phyloP scores from a whole-genome alignment of 2,888 invertebrate species.

The Halictus ligatus region DNA sequence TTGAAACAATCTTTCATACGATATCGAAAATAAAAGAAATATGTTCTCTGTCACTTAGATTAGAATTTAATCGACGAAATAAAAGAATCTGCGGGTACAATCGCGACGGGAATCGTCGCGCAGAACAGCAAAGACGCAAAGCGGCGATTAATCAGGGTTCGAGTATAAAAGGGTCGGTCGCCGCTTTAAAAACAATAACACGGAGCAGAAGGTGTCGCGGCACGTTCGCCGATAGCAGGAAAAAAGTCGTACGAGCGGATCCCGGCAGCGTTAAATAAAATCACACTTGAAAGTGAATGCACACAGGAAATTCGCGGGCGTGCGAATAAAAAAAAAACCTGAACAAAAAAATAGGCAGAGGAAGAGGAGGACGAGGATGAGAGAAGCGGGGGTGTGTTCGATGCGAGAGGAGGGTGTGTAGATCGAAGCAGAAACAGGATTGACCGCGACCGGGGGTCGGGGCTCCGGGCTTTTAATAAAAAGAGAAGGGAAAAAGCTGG shows the following conservation, averaged over 20 bases:
- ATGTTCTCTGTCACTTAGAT: too few relatives aligned
- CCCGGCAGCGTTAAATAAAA: conserved; percentile 50
- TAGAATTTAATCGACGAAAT: neutral
- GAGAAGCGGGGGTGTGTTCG: conserved; percentile 52
- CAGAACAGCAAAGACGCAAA: neutral
- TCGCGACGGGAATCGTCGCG: neutral
- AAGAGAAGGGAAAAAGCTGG: conserved; percentile 10
- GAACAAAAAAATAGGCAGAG: neutral
- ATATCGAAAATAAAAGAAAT: neutral
- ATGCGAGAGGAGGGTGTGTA: conserved; percentile 60
- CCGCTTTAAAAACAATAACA: conserved; percentile 31
- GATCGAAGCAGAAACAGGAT: conserved; percentile 70
- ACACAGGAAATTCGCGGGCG: conserved; percentile 45
- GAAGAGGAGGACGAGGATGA: neutral
- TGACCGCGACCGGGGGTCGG: conserved; percentile 60
- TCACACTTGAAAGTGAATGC: conserved; percentile 48
- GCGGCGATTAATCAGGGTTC: neutral
- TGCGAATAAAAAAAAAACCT: conserved; percentile 57
- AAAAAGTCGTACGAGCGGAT: conserved; percentile 11
- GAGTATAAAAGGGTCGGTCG: neutral
- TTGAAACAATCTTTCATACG: neutral
- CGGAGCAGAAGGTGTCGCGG: neutral
- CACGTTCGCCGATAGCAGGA: conserved; percentile 14
- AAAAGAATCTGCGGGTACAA: neutral
- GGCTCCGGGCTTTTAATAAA: conserved; percentile 77